Conservation (phyloP, 2,888 invertebrate species). For the Chloromyia formosa region DNA sequence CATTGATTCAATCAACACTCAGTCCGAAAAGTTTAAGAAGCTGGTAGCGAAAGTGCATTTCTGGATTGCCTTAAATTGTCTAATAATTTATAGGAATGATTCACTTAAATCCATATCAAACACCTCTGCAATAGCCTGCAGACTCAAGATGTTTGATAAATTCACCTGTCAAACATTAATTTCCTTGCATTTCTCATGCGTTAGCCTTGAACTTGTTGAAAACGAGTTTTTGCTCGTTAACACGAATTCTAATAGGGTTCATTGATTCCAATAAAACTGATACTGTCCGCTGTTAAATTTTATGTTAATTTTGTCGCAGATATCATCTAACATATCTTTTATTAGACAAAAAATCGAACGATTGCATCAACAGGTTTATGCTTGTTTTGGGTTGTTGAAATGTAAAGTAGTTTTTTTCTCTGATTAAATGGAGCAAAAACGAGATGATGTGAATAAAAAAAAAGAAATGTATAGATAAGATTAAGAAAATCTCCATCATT, state of each 20-base stretch:
- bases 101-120: too few species aligned
- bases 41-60: too few species aligned
- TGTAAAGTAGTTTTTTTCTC: not conserved
- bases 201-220: not conserved
- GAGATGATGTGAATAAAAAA: not conserved
- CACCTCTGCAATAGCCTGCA: too few species aligned
- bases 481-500: too few species aligned
- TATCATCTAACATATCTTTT: conserved; percentile 4
- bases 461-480: too few species aligned
- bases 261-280: not conserved
- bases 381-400: not conserved
- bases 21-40: too few species aligned
- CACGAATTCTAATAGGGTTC: not conserved
- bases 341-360: not conserved
- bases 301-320: conserved; percentile 1
- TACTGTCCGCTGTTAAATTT: not conserved
- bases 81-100: too few species aligned
- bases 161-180: too few species aligned
- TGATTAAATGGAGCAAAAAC: not conserved
- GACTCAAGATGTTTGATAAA: too few species aligned
- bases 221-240: not conserved
- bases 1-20: too few species aligned
- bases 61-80: too few species aligned
- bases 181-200: too few species aligned
- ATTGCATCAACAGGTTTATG: conserved; percentile 10